Conservation (phyloP, 1,140 invertebrate species). For the Zaprionus davidi region DNA sequence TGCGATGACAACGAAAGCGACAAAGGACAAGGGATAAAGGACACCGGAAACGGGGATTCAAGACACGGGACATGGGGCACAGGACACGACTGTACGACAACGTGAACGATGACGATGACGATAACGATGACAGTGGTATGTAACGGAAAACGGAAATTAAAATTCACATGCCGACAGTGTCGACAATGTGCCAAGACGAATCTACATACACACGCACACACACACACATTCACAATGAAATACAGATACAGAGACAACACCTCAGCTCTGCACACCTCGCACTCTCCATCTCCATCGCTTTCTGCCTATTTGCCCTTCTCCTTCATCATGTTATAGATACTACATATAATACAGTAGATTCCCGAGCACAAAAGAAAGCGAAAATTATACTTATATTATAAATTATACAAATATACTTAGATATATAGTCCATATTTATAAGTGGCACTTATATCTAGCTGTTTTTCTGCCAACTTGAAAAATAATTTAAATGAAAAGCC, state of each 20-base stretch:
- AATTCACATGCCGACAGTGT: constrained; percentile 53
- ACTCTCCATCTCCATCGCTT: not conserved
- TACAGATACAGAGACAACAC: not conserved
- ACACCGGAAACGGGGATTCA: not conserved
- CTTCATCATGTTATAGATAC: not conserved
- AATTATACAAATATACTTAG: not conserved
- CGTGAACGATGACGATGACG: constrained; percentile 46
- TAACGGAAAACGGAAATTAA: constrained; percentile 77
- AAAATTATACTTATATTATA: too few species aligned
- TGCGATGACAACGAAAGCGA: constrained; percentile 11
- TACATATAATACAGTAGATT: not conserved
- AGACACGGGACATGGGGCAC: not conserved
- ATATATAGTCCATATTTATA: not conserved
- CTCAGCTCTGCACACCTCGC: not conserved
- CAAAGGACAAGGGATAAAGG: not conserved
- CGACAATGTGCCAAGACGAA: constrained; percentile 40
- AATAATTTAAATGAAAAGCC: constrained; percentile 48
- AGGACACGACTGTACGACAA: constrained; percentile 1
- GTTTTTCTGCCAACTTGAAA: constrained; percentile 26
- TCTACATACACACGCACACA: not conserved
- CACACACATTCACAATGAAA: not conserved
- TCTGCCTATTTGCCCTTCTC: too few species aligned
- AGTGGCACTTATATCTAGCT: not conserved
- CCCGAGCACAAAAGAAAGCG: not conserved
- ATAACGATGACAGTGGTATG: constrained; percentile 61